Percentiles rank a stretch among this genome's conserved stretches.
Conservation (phyloP, 2,888 invertebrate species). For the Aleiodes leptofemur region DNA sequence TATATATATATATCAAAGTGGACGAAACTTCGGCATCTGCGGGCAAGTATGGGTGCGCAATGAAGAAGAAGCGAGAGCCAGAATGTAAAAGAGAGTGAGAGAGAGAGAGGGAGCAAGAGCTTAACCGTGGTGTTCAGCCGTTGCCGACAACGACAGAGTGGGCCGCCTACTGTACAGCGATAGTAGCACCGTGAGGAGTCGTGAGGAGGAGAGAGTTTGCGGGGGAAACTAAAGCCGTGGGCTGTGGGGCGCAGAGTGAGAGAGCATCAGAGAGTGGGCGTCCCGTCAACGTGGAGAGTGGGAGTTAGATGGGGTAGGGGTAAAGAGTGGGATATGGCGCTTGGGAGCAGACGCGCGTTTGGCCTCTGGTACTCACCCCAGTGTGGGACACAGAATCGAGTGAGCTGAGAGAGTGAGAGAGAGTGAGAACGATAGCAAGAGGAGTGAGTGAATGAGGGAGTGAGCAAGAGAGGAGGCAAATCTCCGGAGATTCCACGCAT, state of each 20-base stretch:
- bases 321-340: slow-evolving; percentile 50
- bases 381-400: slow-evolving; percentile 50
- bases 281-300: slow-evolving; percentile 13
- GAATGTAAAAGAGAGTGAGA: slow-evolving; percentile 19
- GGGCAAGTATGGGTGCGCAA: slow-evolving; percentile 50
- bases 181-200: slow-evolving; percentile 16
- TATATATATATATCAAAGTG: slow-evolving; percentile 28
- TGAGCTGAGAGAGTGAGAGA: slow-evolving; percentile 42
- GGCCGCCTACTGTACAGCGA: slow-evolving; percentile 31
- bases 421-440: slow-evolving; percentile 50
- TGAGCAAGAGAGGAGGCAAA: slow-evolving; percentile 61
- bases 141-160: slow-evolving; percentile 47
- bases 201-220: slow-evolving; percentile 4
- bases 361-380: slow-evolving; percentile 54
- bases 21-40: slow-evolving; percentile 53
- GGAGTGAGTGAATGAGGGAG: slow-evolving; percentile 42
- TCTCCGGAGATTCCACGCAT: slow-evolving; percentile 71
- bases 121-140: slow-evolving; percentile 55
- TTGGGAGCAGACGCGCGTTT: slow-evolving; percentile 54
- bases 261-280: slow-evolving; percentile 37
- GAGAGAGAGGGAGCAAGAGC: slow-evolving; percentile 50
- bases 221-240: background rate
- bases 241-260: slow-evolving; percentile 29
- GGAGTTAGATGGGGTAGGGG: slow-evolving; percentile 47
- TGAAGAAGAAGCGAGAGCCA: slow-evolving; percentile 33